phyloP scores from a whole-genome alignment of 2,113 vertebrate genomes.

The Nipponia nippon region DNA sequence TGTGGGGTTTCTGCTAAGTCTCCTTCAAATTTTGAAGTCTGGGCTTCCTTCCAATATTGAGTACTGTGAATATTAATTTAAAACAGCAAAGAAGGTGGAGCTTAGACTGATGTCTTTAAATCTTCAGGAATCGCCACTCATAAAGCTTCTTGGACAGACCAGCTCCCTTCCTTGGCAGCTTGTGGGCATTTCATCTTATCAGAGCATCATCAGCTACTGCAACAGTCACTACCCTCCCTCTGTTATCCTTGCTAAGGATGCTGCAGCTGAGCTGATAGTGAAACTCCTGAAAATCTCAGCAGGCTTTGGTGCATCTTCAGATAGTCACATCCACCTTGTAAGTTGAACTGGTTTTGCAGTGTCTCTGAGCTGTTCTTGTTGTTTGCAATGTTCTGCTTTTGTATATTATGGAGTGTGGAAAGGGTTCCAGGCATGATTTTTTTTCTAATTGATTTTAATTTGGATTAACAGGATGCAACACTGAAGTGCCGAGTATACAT shows the following conservation, averaged over 20 bases:
- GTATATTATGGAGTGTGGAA: background rate
- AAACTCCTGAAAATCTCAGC: slow-evolving; percentile 87
- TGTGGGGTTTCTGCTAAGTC: no score
- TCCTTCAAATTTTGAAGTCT: no score
- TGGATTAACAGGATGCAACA: slow-evolving; percentile 77
- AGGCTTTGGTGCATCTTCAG: slow-evolving; percentile 79
- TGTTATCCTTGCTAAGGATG: slow-evolving; percentile 81
- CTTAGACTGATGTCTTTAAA: background rate
- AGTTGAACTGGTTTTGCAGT: slow-evolving; percentile 16
- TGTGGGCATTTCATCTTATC: slow-evolving; percentile 85
- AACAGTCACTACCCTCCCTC: slow-evolving; percentile 89
- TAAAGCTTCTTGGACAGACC: slow-evolving; percentile 88
- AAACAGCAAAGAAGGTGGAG: background rate
- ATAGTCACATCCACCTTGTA: slow-evolving; percentile 81
- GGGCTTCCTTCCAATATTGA: background rate
- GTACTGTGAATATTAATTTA: background rate
- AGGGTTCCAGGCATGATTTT: background rate
- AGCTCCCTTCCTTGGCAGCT: slow-evolving; percentile 91
- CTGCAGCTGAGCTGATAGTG: slow-evolving; percentile 80
- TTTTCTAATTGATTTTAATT: background rate
- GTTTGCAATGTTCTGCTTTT: background rate
- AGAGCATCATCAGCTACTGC: slow-evolving; percentile 87
- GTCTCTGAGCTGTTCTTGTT: background rate
- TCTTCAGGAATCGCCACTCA: slow-evolving; percentile 85
- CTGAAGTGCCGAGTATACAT: slow-evolving; percentile 79